Evolutionary conservation across 2,113 vertebrate species (phyloP).

Genomic region (Acinonyx jubatus): DNA sequence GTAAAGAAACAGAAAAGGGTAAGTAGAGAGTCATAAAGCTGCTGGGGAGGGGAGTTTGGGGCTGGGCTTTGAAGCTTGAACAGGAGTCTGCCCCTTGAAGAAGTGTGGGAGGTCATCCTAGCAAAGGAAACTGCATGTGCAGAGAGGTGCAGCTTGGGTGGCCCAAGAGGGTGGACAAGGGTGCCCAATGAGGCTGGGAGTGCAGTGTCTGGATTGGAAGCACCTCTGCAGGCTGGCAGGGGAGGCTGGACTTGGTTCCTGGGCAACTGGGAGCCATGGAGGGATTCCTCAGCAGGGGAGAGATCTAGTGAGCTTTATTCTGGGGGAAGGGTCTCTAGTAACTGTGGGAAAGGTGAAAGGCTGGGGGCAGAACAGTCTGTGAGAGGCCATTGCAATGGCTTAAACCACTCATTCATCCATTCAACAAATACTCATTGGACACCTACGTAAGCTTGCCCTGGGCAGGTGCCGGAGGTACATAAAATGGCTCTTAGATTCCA

Average conservation of each 20-base stretch:
- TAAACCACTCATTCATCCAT: background rate
- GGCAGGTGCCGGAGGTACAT: background rate
- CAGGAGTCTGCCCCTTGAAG: background rate
- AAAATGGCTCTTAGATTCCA: rapidly evolving
- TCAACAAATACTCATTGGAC: background rate
- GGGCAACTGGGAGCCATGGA: background rate
- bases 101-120: background rate
- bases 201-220: background rate
- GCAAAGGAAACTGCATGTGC: background rate
- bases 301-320: background rate
- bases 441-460: background rate
- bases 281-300: background rate
- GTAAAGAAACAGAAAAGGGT: background rate
- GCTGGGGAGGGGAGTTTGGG: background rate
- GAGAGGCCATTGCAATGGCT: background rate
- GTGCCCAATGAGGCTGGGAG: background rate
- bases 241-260: background rate
- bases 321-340: background rate
- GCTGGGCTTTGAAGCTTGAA: background rate
- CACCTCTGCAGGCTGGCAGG: background rate
- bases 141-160: background rate
- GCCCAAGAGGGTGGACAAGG: background rate
- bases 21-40: rapidly evolving
- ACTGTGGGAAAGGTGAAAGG: background rate
- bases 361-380: background rate